A percentile compares a stretch with the other conserved stretches of the same genome.
phyloP scores from a whole-genome alignment of 2,113 vertebrate species.

The Xenus cinereus region DNA sequence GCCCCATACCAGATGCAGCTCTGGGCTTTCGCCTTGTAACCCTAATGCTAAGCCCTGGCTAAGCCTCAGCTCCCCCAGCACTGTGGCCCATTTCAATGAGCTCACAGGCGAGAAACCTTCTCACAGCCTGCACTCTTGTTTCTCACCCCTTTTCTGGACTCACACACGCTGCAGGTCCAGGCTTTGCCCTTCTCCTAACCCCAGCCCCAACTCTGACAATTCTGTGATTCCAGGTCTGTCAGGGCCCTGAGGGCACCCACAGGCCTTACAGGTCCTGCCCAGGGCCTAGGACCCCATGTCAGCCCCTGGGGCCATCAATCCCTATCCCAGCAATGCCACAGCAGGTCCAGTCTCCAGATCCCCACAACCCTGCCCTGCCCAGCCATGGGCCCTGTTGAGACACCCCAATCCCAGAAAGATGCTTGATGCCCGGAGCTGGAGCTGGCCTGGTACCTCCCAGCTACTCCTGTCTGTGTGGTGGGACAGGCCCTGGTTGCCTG shows the following conservation, averaged over 20 bases:
- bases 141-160: background rate
- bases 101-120: background rate
- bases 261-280: background rate
- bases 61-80: background rate
- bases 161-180: rapidly evolving
- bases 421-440: too few species aligned
- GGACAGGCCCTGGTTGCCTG: background rate
- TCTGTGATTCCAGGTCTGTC: background rate
- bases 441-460: background rate
- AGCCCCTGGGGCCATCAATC: rapidly evolving
- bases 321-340: too few species aligned
- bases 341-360: background rate
- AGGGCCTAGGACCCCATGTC: background rate
- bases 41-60: background rate
- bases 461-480: background rate
- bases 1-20: background rate
- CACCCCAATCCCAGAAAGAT: background rate
- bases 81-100: rapidly evolving
- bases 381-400: rapidly evolving
- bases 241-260: background rate
- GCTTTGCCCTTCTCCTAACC: background rate
- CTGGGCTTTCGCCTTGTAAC: background rate
- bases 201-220: background rate
- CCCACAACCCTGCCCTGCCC: background rate
- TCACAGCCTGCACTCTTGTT: background rate